Evolutionary conservation across 2,888 invertebrate genomes (phyloP).

Genomic region (Macrostomum cliftonense): DNA sequence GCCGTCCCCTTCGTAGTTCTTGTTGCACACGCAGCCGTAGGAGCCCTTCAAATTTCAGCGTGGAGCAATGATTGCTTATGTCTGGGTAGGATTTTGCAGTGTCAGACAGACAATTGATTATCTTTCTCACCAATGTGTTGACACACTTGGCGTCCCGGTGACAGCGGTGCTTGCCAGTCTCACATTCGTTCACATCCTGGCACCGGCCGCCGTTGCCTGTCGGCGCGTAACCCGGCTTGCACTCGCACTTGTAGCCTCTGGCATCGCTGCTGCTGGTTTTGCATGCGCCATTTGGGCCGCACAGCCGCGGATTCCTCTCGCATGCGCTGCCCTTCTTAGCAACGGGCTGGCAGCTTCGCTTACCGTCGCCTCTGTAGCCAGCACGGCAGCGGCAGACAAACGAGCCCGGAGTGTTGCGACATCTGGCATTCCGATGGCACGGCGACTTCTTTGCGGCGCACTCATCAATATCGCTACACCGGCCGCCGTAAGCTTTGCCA

Average conservation of each 20-base stretch:
- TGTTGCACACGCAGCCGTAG: conserved; percentile 6
- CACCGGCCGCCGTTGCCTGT: neutral
- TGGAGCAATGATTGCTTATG: too few species aligned
- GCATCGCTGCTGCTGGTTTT: neutral
- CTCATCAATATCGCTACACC: conserved; percentile 4
- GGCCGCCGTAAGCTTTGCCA: neutral
- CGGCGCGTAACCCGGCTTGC: neutral
- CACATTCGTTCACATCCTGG: conserved; percentile 22
- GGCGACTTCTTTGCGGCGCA: neutral
- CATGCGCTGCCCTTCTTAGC: conserved; percentile 1
- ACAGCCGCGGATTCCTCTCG: neutral
- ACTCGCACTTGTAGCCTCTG: neutral
- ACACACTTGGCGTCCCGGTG: conserved; percentile 28
- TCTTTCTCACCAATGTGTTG: conserved; percentile 16
- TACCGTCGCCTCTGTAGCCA: too few species aligned
- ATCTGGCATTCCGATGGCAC: neutral
- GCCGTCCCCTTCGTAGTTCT: too few species aligned
- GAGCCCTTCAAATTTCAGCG: neutral
- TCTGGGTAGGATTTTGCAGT: too few species aligned
- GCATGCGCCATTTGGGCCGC: neutral
- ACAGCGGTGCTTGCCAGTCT: conserved; percentile 23
- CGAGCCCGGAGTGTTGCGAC: conserved; percentile 1
- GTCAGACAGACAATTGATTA: too few species aligned
- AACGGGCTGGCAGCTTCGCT: too few species aligned
- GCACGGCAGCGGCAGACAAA: neutral